Conservation (phyloP, 2,888 invertebrate species). For the Timema podura region DNA sequence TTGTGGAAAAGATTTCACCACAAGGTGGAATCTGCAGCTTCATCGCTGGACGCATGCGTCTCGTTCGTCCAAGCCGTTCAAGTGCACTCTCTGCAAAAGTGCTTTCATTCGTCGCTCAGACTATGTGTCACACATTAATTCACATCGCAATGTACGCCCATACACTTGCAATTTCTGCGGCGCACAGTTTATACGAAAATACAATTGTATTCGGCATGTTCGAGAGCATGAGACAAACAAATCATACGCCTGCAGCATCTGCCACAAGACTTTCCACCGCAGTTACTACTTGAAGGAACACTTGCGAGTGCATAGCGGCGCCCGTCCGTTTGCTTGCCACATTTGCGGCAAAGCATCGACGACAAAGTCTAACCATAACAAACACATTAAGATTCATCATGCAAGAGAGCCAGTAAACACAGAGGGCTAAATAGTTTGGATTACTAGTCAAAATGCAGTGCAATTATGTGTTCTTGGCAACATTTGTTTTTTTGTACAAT, state of each 20-base stretch:
- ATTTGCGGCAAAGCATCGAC: slow-evolving; percentile 86
- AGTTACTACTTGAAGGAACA: slow-evolving; percentile 86
- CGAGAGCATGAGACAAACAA: slow-evolving; percentile 79
- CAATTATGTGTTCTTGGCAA: neutral
- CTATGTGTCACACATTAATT: slow-evolving; percentile 78
- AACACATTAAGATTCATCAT: slow-evolving; percentile 85
- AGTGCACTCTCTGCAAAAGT: slow-evolving; percentile 76
- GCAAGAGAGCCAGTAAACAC: slow-evolving; percentile 82
- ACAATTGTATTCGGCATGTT: slow-evolving; percentile 82
- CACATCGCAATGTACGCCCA: slow-evolving; percentile 77
- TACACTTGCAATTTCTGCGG: slow-evolving; percentile 89
- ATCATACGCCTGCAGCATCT: slow-evolving; percentile 69
- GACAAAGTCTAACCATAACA: slow-evolving; percentile 87
- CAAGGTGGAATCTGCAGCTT: slow-evolving; percentile 85
- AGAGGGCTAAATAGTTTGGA: slow-evolving; percentile 55
- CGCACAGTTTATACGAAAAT: slow-evolving; percentile 81
- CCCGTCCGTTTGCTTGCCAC: slow-evolving; percentile 76
- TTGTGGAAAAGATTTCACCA: slow-evolving; percentile 81
- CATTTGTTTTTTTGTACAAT: neutral
- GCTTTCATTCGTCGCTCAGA: slow-evolving; percentile 80
- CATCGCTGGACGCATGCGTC: slow-evolving; percentile 87
- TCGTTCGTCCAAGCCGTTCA: slow-evolving; percentile 77
- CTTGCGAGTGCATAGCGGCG: slow-evolving; percentile 79
- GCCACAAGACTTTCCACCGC: slow-evolving; percentile 80
- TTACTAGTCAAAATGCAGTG: no score